A percentile compares a stretch with the other conserved stretches of the same genome.
Evolutionary conservation across 2,888 invertebrate genomes (phyloP).

Genomic region (Melanargia galathea): DNA sequence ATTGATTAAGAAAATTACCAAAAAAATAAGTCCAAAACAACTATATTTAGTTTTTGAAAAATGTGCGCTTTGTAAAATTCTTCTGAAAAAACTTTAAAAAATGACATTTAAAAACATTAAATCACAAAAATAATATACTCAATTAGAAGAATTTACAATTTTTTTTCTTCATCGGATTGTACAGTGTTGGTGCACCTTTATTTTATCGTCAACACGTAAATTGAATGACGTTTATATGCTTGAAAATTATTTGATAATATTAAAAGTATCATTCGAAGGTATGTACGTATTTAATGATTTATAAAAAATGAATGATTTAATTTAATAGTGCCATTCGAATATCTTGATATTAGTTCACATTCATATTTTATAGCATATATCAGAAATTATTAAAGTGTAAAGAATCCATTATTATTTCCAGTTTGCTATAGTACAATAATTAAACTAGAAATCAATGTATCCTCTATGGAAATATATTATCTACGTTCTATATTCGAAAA

Average conservation of each 20-base stretch:
- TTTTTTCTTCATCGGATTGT: not conserved
- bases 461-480: too few relatives aligned
- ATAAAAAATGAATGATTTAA: slow-evolving; percentile 37
- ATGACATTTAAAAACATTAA: not conserved
- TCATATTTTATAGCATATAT: too few relatives aligned
- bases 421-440: too few relatives aligned
- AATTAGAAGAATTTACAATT: too few relatives aligned
- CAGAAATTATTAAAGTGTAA: too few relatives aligned
- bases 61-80: not conserved
- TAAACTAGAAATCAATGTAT: too few relatives aligned
- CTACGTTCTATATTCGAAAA: not conserved
- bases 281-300: slow-evolving; percentile 34
- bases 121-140: not conserved
- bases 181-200: slow-evolving; percentile 32
- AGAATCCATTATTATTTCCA: too few relatives aligned
- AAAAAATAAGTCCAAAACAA: not conserved
- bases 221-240: not conserved
- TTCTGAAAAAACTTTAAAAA: too few relatives aligned
- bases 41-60: not conserved
- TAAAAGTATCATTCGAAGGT: slow-evolving; percentile 44
- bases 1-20: not conserved
- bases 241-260: slow-evolving; percentile 40
- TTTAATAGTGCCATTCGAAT: not conserved
- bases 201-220: not conserved
- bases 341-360: not conserved